Evolutionary conservation across 2,113 vertebrate genomes (phyloP), one percentile per base, ranked within the genome.

Genomic region (Malurus melanocephalus): DNA sequence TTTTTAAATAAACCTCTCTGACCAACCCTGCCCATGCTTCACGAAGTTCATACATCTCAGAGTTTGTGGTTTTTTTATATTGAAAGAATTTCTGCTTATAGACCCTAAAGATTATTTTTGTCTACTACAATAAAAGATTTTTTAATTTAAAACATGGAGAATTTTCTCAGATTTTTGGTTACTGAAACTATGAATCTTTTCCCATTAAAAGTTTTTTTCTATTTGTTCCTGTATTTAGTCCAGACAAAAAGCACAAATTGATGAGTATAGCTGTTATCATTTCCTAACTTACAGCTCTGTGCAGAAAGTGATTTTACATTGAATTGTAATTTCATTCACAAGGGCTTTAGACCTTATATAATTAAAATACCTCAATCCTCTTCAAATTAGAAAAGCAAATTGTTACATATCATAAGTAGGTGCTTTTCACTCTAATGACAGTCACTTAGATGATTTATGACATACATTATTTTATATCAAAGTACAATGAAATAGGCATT

Each of bases 341-440:
- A 97, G 96, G 94, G 94, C 91, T 94, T 94, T 92, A 96, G 93
- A 94, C 93, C 92, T 95, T 96, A 94, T 96, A 94, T 97, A 98
- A 98, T 98, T 98, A 97, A 98, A 98, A 98, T 96, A 95, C 95
- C 93, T 97, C 96, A 95, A 97, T 97, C 97, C 97, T 95, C 94
- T 97, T 97, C 96, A 97, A 97, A 98, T 98, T 98, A 98, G 97
- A 98, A 98, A 98, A 98, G 97, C 97, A 98, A 98, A 98, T 98
- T 98, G 97, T 97, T 98, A 98, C 97, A 96, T 97, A 97, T 97
- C 96, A 76, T 97, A 98, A 98, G 97, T 97, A 97, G 97, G 97
- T 96, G 93, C 97, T 97, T 97, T 97, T 96, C 97, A 95, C 88
- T 97, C 96, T 98, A 97, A 98, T 98, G 97, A 95, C 97, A 97